Conservation (phyloP, 1,140 invertebrate genomes). For the Idris sp. region DNA sequence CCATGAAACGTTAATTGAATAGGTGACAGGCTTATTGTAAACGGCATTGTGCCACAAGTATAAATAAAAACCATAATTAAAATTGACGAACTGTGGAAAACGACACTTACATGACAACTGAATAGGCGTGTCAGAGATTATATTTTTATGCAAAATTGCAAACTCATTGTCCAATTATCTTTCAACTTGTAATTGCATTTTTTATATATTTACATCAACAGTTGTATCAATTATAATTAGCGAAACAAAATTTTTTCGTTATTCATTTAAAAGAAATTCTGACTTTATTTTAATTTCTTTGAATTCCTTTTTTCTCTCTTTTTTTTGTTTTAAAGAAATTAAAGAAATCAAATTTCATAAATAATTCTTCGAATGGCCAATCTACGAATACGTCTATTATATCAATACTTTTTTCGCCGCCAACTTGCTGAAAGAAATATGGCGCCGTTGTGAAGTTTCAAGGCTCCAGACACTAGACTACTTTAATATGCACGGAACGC, state of each 20-base stretch:
- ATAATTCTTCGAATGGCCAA: too few relatives aligned
- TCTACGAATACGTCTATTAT: slow-evolving; percentile 9
- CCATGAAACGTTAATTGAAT: slow-evolving; percentile 63
- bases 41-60: slow-evolving; percentile 46
- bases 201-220: too few relatives aligned
- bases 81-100: slow-evolving; percentile 55
- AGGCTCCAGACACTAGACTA: slow-evolving; percentile 23
- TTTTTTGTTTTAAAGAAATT: too few relatives aligned
- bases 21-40: slow-evolving; percentile 57
- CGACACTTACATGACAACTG: slow-evolving; percentile 34
- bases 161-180: slow-evolving; percentile 22
- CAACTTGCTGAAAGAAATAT: slow-evolving; percentile 21
- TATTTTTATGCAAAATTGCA: slow-evolving; percentile 40
- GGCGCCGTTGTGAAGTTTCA: slow-evolving; percentile 22
- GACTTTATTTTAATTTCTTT: too few relatives aligned
- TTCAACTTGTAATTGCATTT: slow-evolving; percentile 23
- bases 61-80: slow-evolving; percentile 59
- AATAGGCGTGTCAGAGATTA: slow-evolving; percentile 31
- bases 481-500: slow-evolving; percentile 44
- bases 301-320: too few relatives aligned
- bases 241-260: too few relatives aligned
- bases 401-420: slow-evolving; percentile 13
- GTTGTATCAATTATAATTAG: too few relatives aligned
- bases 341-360: too few relatives aligned
- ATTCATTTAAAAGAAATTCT: too few relatives aligned